Base-by-base conservation (phyloP, 2,113 vertebrate genomes). In the Microcebus lehilahytsara region DNA sequence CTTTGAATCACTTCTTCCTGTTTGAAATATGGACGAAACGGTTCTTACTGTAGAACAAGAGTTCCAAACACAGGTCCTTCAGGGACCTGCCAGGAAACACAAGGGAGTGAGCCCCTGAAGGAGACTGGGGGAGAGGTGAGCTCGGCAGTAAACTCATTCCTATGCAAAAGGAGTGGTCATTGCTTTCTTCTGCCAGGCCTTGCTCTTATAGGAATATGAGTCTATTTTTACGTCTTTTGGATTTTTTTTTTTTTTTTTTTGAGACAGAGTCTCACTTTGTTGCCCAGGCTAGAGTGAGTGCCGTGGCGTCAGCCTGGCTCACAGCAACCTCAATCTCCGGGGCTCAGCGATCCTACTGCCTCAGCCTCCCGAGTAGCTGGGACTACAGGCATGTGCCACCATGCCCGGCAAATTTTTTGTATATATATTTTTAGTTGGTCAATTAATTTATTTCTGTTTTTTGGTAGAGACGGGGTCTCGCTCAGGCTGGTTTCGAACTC, bases 111-210 rank as follows among this genome's bases (percentile, higher is more conserved):
- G 12, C 60, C 74, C 17, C 5, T 51, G n/a, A 22, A 32, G 71
- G 79, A 23, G 40, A 69, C 56, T 16, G 22, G 9, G 34, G 5
- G 17, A 66, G 60, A 46, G 46, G 22, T 34, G 25, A 32, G 11
- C 2, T 56, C 60, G 30, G 27, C 14, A 7, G 20, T 32, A 9
- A 1, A 40, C 14, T 78, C n/a, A 16, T 4, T 25, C 4, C 5
- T 37, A 1, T 27, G 6, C 30, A 49, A 2, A 81, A 9, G 12
- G 37, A 40, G 27, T 32, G 30, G 30, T n/a, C 13, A 0, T 13
- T 40, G 49, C 19, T 37, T 7, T 62, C 69, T 64, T 7, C 3
- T 4, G 25, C 19, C 56, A 20, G 13, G 64, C 34, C n/a, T 88
- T 84, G 64, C n/a, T 37, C 60, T 56, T 56, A 1, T 4, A 20